Conservation (phyloP, 2,888 invertebrate species). For the Proisotoma minuta region DNA sequence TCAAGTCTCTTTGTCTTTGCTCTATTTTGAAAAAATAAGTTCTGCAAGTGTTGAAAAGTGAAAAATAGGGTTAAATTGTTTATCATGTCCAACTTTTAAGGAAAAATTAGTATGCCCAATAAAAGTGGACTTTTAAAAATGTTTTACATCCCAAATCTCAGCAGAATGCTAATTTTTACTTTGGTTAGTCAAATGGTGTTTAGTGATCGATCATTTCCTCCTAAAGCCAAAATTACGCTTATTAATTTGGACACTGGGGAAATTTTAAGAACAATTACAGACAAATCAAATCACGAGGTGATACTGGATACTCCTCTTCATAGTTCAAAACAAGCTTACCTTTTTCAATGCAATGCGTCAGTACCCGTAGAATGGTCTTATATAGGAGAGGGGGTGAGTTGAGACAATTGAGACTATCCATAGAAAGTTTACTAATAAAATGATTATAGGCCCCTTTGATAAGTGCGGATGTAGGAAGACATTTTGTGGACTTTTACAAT, state of each 20-base stretch:
- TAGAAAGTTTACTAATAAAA: neutral
- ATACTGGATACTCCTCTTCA: slow-evolving; percentile 29
- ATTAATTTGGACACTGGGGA: slow-evolving; percentile 38
- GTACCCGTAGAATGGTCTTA: slow-evolving; percentile 43
- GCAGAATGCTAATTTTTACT: no score
- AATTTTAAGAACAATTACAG: slow-evolving; percentile 25
- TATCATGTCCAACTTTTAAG: no score
- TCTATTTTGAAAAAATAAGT: no score
- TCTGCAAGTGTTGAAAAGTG: no score
- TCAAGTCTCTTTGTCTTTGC: no score
- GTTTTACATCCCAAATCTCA: no score
- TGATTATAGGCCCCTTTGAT: slow-evolving; percentile 31
- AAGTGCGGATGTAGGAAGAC: slow-evolving; percentile 40
- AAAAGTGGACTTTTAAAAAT: no score
- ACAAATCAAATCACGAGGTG: slow-evolving; percentile 33
- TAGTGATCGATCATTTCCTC: neutral
- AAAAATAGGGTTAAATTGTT: no score
- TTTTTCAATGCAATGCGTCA: slow-evolving; percentile 40
- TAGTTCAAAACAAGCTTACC: slow-evolving; percentile 38
- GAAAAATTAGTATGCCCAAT: no score
- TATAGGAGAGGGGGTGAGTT: slow-evolving; percentile 38
- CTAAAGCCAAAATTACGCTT: slow-evolving; percentile 27
- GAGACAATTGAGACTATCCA: neutral
- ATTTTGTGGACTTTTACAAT: slow-evolving; percentile 39
- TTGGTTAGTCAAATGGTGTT: no score